Conservation (phyloP, 2,113 vertebrate genomes). For the Mola mola region DNA sequence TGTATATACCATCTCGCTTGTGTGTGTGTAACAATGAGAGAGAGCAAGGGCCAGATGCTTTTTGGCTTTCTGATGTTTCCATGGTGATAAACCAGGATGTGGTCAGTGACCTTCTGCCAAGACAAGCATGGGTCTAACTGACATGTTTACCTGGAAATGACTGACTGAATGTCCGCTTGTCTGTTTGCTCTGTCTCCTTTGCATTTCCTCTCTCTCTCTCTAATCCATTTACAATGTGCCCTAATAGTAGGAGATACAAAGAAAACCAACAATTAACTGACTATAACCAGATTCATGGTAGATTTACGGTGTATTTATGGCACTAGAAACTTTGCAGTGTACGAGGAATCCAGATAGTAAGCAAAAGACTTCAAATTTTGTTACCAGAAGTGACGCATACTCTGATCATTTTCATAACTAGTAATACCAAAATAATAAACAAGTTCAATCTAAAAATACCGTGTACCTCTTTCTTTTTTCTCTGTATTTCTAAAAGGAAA, state of each 20-base stretch:
- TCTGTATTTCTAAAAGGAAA: conserved; percentile 31
- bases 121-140: conserved; percentile 44
- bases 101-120: conserved; percentile 70
- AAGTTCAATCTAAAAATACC: no score
- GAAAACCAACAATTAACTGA: no score
- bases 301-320: no score
- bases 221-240: conserved; percentile 4
- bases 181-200: conserved; percentile 3
- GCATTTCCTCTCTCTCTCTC: neutral
- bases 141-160: conserved; percentile 64
- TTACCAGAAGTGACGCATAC: no score
- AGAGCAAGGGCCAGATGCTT: conserved; percentile 14
- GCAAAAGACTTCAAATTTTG: no score
- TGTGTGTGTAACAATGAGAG: conserved; percentile 1
- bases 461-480: conserved; percentile 1
- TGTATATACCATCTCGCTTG: neutral
- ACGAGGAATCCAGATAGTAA: no score
- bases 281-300: no score
- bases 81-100: conserved; percentile 79
- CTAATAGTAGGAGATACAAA: no score
- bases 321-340: no score
- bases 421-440: neutral
- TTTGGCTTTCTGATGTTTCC: conserved; percentile 66
- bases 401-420: no score
- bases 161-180: conserved; percentile 20